Base-by-base conservation (phyloP, 2,797 vertebrate species). In the Euthynnus affinis region DNA sequence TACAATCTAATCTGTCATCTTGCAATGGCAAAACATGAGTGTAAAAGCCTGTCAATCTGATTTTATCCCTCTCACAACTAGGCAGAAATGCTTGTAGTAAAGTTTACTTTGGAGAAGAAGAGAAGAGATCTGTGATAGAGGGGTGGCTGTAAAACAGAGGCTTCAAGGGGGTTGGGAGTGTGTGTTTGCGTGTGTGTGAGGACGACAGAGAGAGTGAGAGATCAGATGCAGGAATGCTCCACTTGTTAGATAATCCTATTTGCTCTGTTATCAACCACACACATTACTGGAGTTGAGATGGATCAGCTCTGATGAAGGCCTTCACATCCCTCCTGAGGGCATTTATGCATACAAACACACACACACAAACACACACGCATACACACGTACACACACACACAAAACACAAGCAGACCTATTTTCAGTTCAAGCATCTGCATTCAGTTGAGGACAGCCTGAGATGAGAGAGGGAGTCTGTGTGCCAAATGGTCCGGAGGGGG, bases 191-290 rank as follows among this genome's bases (percentile, higher is more conserved):
- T 51, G 46, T 55, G 74, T 15, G 40, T 53, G 34, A 64, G 40
- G 68, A 64, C 70, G 76, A 64, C 32, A 76, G 52, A 64, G 56
- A 64, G 71, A 59, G 61, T 12, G 34, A 73, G 83, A 73, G 84
- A 87, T 86, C 83, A 81, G 82, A 89, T 74, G 74, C 64, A 89
- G 83, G 82, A 91, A 89, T 83, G 85, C 86, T 86, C 69, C 70
- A 84, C 87, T 88, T 90, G 82, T 88, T 84, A 86, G 89, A 89
- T 93, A 93, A 94, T 92, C 89, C 88, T 83, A 78, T 91, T 89
- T 89, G 77, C 85, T 72, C 68, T 80, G 76, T 89, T 91, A 89
- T 92, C 92, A 91, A 83, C 76, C 82, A 72, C 78, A 88, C 87
- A 85, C 85, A 91, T 91, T 86, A 84, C 72, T 78, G 82, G 72